Evolutionary conservation across 2,888 invertebrate species (phyloP), one percentile per base, ranked within the genome.

Genomic region (Ephialtes manifestator): DNA sequence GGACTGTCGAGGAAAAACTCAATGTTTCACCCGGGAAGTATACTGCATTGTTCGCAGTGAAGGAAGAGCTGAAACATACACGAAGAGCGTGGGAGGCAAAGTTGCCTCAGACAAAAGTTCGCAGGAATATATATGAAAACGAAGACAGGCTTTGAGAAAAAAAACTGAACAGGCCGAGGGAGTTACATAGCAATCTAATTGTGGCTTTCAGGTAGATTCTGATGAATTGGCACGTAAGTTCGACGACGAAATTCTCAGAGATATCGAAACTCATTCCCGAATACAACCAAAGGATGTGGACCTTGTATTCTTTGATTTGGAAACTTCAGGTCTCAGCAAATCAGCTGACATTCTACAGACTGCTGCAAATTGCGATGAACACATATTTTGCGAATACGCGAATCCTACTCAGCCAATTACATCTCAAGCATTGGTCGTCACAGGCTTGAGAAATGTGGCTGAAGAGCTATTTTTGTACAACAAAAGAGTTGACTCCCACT

Each of bases 251-350:
- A 13, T 46, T 13, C 8, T n/a, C 15, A 60, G 35, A 28, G 39
- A 46, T 46, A 68, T 58, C 43, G 8, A 31, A 35, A 67, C 31
- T 53, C 20, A 55, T 53, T 55, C 10, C n/a, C 53, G 18, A 53
- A 18, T 18, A 53, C 11, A 20, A n/a, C n/a, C 15, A 51, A 43
- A 65, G 68, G 63, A 28, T 65, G 48, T 53, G 48, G 43, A 76
- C n/a, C n/a, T 85, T 18, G 51, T 87, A n/a, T 81, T 71, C 68
- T 87, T 87, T 51, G 82, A 87, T 70, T 48, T 84, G 31, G 82
- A 87, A 74, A 87, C 83, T 46, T 58, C 75, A 15, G 84, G 80
- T 11, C 68, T 84, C 8, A 46, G 51, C 31, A 68, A 79, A 53
- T 39, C 35, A 20, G 43, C 20, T 15, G 71, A 74, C n/a, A 82